Evolutionary conservation across 1,140 invertebrate species (phyloP).

Genomic region (Aricia agestis): DNA sequence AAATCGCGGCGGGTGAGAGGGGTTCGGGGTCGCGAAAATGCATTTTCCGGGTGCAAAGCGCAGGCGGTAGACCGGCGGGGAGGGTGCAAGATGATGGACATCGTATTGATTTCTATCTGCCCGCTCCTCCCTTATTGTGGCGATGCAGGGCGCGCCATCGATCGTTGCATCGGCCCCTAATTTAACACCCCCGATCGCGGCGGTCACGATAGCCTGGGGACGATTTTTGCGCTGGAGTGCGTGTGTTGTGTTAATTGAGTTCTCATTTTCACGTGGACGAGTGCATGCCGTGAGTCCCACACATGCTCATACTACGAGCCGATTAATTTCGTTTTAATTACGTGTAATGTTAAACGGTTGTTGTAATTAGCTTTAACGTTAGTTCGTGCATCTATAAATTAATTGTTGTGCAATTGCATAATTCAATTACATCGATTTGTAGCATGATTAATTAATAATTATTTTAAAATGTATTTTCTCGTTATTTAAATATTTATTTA

Average conservation of each 20-base stretch:
- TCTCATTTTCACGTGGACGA: slow-evolving; percentile 45
- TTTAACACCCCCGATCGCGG: slow-evolving; percentile 49
- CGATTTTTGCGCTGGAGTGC: slow-evolving; percentile 45
- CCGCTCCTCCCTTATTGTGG: slow-evolving; percentile 71
- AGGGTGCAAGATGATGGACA: slow-evolving; percentile 71
- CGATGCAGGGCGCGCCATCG: slow-evolving; percentile 69
- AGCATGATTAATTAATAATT: too few relatives aligned
- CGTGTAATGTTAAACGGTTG: background rate
- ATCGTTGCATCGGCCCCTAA: slow-evolving; percentile 66
- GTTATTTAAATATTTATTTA: too few relatives aligned
- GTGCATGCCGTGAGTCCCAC: slow-evolving; percentile 33
- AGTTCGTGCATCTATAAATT: background rate
- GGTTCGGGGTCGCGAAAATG: slow-evolving; percentile 57
- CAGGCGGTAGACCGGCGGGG: slow-evolving; percentile 52
- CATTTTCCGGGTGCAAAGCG: slow-evolving; percentile 69
- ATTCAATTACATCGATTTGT: too few relatives aligned
- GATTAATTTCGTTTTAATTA: slow-evolving; percentile 17
- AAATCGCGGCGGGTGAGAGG: slow-evolving; percentile 42
- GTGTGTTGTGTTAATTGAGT: slow-evolving; percentile 45
- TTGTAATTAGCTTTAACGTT: background rate
- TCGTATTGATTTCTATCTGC: slow-evolving; percentile 76
- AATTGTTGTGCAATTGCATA: slow-evolving; percentile 5
- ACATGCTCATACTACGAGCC: slow-evolving; percentile 27
- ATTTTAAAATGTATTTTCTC: too few relatives aligned
- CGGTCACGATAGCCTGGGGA: slow-evolving; percentile 32